Evolutionary conservation across 2,113 vertebrate species (phyloP).

Genomic region (Tinamus guttatus): DNA sequence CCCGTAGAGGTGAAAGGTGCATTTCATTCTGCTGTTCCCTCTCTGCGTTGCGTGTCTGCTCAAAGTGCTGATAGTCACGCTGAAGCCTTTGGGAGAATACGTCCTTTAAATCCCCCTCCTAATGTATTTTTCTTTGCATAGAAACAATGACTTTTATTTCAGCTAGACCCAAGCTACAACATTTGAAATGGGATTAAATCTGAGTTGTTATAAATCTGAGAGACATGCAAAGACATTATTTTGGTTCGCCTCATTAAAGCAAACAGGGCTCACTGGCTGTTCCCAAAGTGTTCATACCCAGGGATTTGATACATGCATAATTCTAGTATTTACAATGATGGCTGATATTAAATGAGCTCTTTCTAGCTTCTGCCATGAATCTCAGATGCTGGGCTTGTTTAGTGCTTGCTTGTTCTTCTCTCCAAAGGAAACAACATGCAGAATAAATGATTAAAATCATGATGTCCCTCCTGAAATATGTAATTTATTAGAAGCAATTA

Average conservation of each 20-base stretch:
- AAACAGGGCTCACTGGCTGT: background rate
- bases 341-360: conserved; percentile 57
- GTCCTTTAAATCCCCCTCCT: background rate
- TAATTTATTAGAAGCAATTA: conserved; percentile 75
- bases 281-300: conserved; percentile 29
- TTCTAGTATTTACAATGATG: conserved; percentile 34
- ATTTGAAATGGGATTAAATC: conserved; percentile 33
- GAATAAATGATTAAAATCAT: conserved; percentile 74
- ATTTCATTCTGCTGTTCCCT: background rate
- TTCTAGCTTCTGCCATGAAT: conserved; percentile 56
- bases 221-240: background rate
- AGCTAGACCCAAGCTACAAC: background rate
- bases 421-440: conserved; percentile 64
- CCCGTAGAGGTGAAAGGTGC: background rate
- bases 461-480: conserved; percentile 65
- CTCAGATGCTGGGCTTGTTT: conserved; percentile 45
- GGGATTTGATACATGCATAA: conserved; percentile 54
- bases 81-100: conserved; percentile 6
- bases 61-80: background rate
- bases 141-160: conserved; percentile 34
- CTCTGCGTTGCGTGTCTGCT: background rate
- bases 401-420: conserved; percentile 41
- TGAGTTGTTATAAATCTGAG: conserved; percentile 7
- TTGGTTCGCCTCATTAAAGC: conserved; percentile 35
- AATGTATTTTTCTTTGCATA: conserved; percentile 21